Base-by-base conservation (phyloP, 2,888 invertebrate species). In the Tineola bisselliella region DNA sequence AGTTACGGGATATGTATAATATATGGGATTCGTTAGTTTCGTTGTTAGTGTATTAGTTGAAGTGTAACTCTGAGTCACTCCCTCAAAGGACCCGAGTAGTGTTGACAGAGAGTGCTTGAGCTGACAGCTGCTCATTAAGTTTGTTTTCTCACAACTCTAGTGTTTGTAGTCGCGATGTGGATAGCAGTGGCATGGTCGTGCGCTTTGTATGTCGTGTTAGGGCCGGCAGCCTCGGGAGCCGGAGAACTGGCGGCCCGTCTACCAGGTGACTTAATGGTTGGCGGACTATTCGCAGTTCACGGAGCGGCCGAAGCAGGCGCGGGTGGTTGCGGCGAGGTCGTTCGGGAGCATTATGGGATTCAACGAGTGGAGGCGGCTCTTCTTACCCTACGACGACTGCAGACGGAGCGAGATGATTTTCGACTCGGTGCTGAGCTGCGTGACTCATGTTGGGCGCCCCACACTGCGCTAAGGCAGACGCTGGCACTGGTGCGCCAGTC, bases 371-470 rank as follows among this genome's bases (percentile, higher is more conserved):
- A 91, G 77, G 90, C 88, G 15, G 88, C 90, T 19, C 86, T 90
- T 68, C 82, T 81, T 66, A 90, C 89, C 43, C 87, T 92, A 62
- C 19, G 25, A 3, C 8, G 18, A 10, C n/a, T 38, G 6, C 12
- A 10, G 25, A 8, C 12, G 10, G 84, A 84, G 62, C 73, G 79
- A 0, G 90, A 90, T 8, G 86, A 84, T 62, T 68, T 88, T 62
- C 79, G 73, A 52, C 71, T 88, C 54, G 93, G 93, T 25, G 89
- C 92, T 61, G 93, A 93, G 74, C 91, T 93, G 63, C 84, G 93
- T 2, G 94, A 94, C 79, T 92, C 93, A 19, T 94, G 94, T 76
- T 94, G 94, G 94, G 93, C 93, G 69, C 91, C 93, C 2, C 91
- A 93, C 13, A 91, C 93, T 4, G 93, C 94, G 31, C 84, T 94